A percentile compares a stretch with the other conserved stretches of the same genome.
Conservation (phyloP, 2,113 vertebrate genomes). For the Melanostigma gelatinosum region DNA sequence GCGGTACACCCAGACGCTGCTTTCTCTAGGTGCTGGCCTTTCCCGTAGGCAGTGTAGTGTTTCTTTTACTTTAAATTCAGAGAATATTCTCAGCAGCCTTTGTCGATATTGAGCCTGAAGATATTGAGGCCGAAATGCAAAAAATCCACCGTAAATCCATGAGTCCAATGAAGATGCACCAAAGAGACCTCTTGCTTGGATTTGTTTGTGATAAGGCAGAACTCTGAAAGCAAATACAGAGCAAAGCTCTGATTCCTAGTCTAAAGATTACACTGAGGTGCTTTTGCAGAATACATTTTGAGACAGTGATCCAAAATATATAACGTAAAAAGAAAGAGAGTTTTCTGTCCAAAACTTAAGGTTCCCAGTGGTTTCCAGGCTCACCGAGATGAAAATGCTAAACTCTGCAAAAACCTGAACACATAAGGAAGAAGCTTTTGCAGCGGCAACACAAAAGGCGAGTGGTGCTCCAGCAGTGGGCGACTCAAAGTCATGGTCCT, state of each 20-base stretch:
- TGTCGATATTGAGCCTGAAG: conserved; percentile 21
- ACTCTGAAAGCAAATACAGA: conserved; percentile 20
- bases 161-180: conserved; percentile 48
- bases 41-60: not conserved
- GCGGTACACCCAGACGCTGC: not conserved
- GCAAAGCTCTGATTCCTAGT: conserved; percentile 17
- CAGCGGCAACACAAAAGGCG: not conserved
- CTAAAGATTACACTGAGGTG: conserved; percentile 9
- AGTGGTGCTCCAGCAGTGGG: not conserved
- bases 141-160: conserved; percentile 55
- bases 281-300: conserved; percentile 7
- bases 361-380: not conserved
- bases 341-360: not conserved
- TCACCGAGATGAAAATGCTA: not conserved
- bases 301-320: conserved; percentile 6
- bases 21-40: not conserved
- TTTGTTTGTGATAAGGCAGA: conserved; percentile 33
- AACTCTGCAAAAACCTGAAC: not conserved
- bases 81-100: conserved; percentile 14
- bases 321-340: not conserved
- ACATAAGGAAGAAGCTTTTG: not conserved
- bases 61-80: conserved; percentile 28
- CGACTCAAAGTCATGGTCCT: not conserved
- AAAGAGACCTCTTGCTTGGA: conserved; percentile 23
- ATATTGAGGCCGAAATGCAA: conserved; percentile 10